phyloP scores from a whole-genome alignment of 2,113 vertebrate genomes.

The Passer domesticus region DNA sequence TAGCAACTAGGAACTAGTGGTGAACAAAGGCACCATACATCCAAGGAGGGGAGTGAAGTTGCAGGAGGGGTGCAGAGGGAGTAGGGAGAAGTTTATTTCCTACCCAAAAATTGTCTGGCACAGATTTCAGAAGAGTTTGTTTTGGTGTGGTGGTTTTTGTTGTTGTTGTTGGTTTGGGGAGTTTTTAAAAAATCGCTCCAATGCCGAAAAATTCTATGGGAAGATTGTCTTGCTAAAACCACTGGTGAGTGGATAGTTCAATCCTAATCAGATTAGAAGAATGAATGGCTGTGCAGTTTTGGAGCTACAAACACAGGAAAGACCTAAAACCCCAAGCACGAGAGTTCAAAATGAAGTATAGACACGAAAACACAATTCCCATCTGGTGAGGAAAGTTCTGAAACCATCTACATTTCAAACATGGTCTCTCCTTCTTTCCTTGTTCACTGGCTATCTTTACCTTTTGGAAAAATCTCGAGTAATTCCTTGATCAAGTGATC shows the following conservation, averaged over 20 bases:
- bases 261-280: not conserved
- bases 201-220: not conserved
- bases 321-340: not conserved
- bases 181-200: not conserved
- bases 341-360: not conserved
- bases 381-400: accelerated
- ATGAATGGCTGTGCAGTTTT: not conserved
- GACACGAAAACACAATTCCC: not conserved
- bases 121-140: not conserved
- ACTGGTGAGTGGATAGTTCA: not conserved
- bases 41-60: not conserved
- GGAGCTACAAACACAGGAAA: not conserved
- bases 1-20: conserved; percentile 33
- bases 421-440: not conserved
- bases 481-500: not conserved
- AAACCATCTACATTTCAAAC: not conserved
- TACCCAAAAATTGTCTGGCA: not conserved
- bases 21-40: conserved; percentile 31
- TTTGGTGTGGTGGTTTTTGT: no score
- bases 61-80: not conserved
- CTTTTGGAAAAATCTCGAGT: not conserved
- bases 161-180: not conserved
- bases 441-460: not conserved
- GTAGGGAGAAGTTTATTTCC: not conserved
- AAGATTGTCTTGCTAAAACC: not conserved